These are phyloP conservation scores for Ephydatia muelleri DNA, from an alignment of 37 sponge, comb jelly and placozoan species.

Conservation along the genomic window DNA sequence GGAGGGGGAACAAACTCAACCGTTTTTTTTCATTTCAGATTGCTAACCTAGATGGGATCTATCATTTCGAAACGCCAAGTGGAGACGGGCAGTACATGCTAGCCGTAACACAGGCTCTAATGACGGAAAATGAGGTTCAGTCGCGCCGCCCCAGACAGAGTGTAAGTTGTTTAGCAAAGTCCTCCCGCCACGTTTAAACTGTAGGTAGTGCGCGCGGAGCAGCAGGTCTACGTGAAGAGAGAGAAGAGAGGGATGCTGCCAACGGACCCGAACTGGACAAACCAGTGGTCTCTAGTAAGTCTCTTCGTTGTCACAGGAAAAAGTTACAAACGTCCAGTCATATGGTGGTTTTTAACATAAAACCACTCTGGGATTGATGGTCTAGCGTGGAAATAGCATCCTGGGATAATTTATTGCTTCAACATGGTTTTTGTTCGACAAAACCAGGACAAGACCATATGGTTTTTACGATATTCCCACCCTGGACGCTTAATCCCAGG, in stretches of 20 bases:
- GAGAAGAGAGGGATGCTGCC: conserved; percentile 40
- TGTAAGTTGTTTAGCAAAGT: background rate
- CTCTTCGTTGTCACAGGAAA: too few relatives aligned
- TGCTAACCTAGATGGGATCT: conserved; percentile 18
- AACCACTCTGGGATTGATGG: background rate
- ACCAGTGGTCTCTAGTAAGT: conserved; percentile 84
- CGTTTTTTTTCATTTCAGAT: background rate
- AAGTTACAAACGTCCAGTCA: too few relatives aligned
- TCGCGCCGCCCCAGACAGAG: background rate
- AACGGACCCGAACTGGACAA: conserved; percentile 65
- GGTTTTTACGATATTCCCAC: too few relatives aligned
- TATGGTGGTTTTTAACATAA: too few relatives aligned
- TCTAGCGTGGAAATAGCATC: too few relatives aligned
- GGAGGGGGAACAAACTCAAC: background rate
- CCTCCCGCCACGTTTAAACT: background rate
- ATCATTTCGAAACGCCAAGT: conserved; percentile 8
- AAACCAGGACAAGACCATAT: too few relatives aligned
- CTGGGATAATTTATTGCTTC: too few relatives aligned
- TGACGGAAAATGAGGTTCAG: background rate
- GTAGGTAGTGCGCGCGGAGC: conserved; percentile 56
- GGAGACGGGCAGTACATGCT: background rate
- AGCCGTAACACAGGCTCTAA: background rate
- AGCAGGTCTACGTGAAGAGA: conserved; percentile 21
- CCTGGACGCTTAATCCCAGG: too few relatives aligned
- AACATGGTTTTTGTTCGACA: too few relatives aligned